phyloP scores from a whole-genome alignment of 1,140 invertebrate species.

The Acromyrmex echinatior region DNA sequence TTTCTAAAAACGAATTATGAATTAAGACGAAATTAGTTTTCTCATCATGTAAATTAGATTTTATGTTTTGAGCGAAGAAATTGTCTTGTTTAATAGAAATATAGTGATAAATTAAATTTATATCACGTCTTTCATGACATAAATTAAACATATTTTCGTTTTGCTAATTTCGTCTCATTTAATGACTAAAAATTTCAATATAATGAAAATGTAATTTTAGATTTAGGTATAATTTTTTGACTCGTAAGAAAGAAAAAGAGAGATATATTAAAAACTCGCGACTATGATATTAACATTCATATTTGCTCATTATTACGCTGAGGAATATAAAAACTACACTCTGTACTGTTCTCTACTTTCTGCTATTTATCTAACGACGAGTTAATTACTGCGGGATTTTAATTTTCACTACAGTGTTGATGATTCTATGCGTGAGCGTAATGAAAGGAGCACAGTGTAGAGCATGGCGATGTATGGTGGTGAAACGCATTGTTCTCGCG shows the following conservation, averaged over 20 bases:
- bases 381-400: constrained; percentile 43
- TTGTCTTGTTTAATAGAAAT: not conserved
- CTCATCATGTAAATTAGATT: not conserved
- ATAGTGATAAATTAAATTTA: not conserved
- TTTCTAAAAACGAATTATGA: not conserved
- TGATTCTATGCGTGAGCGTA: not conserved
- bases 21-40: not conserved
- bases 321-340: not conserved
- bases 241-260: no score
- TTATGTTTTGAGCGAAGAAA: not conserved
- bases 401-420: constrained; percentile 20
- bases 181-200: not conserved
- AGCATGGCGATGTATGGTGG: not conserved
- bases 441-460: constrained; percentile 6
- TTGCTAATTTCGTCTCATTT: not conserved
- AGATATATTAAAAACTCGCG: not conserved
- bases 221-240: not conserved
- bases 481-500: constrained; percentile 2
- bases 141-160: not conserved
- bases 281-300: not conserved
- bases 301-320: not conserved
- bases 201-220: no score
- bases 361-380: not conserved
- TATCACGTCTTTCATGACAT: not conserved
- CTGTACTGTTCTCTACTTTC: not conserved